phyloP scores from a whole-genome alignment of 2,113 vertebrate genomes.

The Melanostigma gelatinosum region DNA sequence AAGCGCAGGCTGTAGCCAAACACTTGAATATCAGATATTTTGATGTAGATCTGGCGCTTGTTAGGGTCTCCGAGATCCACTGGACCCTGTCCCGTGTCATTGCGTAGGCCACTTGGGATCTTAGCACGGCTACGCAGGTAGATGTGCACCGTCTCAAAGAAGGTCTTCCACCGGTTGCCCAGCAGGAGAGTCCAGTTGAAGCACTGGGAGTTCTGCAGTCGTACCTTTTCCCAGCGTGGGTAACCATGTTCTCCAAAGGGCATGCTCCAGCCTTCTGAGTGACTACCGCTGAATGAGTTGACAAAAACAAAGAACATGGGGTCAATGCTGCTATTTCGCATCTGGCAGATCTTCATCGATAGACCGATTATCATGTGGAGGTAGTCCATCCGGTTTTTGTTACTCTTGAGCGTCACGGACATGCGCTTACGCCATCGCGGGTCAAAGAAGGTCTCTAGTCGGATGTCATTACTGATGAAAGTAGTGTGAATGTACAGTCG shows the following conservation, averaged over 20 bases:
- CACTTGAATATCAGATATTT: constrained; percentile 98
- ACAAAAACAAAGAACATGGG: constrained; percentile 99
- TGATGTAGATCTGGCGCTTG: constrained; percentile 99
- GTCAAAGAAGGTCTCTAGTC: constrained; percentile 98
- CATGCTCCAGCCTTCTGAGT: constrained; percentile 99
- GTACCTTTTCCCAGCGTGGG: constrained; percentile 96
- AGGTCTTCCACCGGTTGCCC: constrained; percentile 99
- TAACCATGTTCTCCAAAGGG: constrained; percentile 97
- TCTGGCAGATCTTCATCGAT: constrained; percentile 99
- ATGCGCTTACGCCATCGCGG: constrained; percentile 98
- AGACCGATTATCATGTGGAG: constrained; percentile 99
- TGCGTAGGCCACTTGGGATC: constrained; percentile 92
- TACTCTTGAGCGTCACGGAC: constrained; percentile 99
- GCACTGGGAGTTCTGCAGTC: constrained; percentile 96
- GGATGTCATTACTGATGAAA: constrained; percentile 99
- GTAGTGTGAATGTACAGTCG: constrained; percentile 97
- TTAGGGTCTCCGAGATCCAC: constrained; percentile 97
- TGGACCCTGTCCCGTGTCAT: constrained; percentile 95
- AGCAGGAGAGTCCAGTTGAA: constrained; percentile 98
- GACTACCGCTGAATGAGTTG: constrained; percentile 98
- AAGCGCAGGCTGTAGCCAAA: constrained; percentile 98
- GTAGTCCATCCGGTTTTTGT: constrained; percentile 99
- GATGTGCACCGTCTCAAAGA: constrained; percentile 99
- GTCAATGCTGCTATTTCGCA: constrained; percentile 98
- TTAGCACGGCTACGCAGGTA: constrained; percentile 98